A percentile compares a stretch with the other conserved stretches of the same genome.
Evolutionary conservation across 2,888 invertebrate species (phyloP).

Genomic region (Leptinotarsa juncta): DNA sequence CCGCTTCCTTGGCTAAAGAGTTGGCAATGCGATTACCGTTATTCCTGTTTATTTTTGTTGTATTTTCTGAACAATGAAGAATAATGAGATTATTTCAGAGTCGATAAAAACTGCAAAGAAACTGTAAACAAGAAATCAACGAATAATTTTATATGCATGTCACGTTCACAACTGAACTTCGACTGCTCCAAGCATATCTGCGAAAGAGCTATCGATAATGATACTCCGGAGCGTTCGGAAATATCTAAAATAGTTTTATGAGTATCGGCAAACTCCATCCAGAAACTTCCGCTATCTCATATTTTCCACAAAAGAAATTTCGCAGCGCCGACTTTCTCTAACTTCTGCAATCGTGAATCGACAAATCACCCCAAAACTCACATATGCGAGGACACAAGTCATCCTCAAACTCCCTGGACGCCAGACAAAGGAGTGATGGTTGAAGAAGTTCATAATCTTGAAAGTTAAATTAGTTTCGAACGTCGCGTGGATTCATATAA

Average conservation of each 20-base stretch:
- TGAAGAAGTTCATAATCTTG: slow-evolving; percentile 30
- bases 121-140: too few relatives aligned
- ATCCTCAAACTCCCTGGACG: not conserved
- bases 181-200: not conserved
- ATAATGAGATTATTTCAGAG: too few relatives aligned
- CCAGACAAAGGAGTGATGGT: slow-evolving; percentile 13
- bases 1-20: too few relatives aligned
- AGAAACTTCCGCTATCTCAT: not conserved
- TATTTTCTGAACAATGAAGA: too few relatives aligned
- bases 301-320: not conserved
- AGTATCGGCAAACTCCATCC: not conserved
- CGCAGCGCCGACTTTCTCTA: not conserved
- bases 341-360: slow-evolving; percentile 2
- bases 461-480: slow-evolving; percentile 45
- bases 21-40: too few relatives aligned
- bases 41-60: too few relatives aligned
- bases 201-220: not conserved
- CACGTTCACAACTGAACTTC: too few relatives aligned
- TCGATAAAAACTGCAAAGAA: too few relatives aligned
- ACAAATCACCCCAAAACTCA: not conserved
- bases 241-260: not conserved
- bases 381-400: not conserved
- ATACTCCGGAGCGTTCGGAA: not conserved
- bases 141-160: too few relatives aligned
- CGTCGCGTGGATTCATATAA: slow-evolving; percentile 42